A percentile compares a stretch with the other conserved stretches of the same genome.
Evolutionary conservation across 2,797 vertebrate species (phyloP).

Genomic region (Fundulus diaphanus): DNA sequence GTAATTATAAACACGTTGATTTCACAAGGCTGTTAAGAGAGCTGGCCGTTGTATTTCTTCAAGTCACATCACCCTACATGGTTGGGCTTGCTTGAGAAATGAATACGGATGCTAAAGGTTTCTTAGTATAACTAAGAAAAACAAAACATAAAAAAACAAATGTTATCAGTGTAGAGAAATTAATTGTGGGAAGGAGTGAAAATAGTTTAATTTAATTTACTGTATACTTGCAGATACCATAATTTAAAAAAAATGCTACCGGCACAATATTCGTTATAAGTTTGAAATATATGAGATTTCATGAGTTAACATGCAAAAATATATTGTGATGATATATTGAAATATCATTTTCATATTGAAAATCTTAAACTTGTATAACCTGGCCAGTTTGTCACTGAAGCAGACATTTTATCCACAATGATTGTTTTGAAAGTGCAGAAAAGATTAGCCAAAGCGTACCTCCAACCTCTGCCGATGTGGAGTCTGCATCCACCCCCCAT

Average conservation of each 20-base stretch:
- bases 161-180: background rate
- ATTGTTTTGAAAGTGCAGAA: no score
- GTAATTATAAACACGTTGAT: conserved; percentile 22
- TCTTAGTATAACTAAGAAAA: background rate
- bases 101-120: background rate
- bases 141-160: background rate
- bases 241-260: background rate
- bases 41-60: background rate
- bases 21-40: conserved; percentile 21
- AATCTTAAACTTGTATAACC: no score
- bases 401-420: no score
- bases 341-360: no score
- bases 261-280: background rate
- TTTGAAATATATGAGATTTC: no score
- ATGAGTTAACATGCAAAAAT: no score
- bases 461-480: no score
- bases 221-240: background rate
- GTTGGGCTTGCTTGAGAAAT: background rate
- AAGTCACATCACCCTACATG: background rate
- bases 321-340: no score
- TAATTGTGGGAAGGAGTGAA: background rate
- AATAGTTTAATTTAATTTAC: background rate
- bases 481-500: no score
- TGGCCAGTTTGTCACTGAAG: no score
- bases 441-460: no score